Evolutionary conservation across 2,797 vertebrate species (phyloP).

Genomic region (Darevskia mixta): DNA sequence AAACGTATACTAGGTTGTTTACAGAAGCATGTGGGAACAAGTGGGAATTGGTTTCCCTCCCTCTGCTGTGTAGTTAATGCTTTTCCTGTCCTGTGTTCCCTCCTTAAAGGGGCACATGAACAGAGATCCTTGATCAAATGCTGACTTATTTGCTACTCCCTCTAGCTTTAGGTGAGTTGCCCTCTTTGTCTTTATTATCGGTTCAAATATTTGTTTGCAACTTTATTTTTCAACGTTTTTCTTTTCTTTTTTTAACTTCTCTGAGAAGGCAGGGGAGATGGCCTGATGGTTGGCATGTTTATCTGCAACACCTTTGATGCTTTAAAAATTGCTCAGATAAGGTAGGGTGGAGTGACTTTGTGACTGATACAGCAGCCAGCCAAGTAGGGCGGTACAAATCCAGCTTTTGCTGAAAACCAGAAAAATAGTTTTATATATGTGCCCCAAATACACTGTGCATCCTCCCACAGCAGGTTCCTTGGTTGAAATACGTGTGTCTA

Average conservation of each 20-base stretch:
- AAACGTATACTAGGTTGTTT: background rate
- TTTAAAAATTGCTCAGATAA: background rate
- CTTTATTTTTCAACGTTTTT: background rate
- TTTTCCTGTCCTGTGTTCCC: background rate
- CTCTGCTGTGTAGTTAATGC: background rate
- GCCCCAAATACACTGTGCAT: background rate
- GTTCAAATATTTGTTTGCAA: background rate
- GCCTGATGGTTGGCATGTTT: background rate
- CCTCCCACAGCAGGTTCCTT: background rate
- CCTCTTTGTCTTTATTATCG: background rate
- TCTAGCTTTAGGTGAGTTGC: background rate
- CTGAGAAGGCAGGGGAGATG: background rate
- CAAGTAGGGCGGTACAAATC: background rate
- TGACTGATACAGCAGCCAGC: background rate
- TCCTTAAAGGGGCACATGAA: background rate
- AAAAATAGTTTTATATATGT: background rate
- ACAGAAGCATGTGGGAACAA: background rate
- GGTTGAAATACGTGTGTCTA: background rate
- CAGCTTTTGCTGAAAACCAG: too few species aligned
- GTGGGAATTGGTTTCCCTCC: too few species aligned
- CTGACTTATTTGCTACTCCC: background rate
- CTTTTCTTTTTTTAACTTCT: background rate
- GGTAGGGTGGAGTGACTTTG: background rate
- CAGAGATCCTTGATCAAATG: background rate
- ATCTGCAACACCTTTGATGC: background rate